These are phyloP conservation scores for Verasper variegatus DNA, from an alignment of 2,113 vertebrate species.

Conservation along the genomic window DNA sequence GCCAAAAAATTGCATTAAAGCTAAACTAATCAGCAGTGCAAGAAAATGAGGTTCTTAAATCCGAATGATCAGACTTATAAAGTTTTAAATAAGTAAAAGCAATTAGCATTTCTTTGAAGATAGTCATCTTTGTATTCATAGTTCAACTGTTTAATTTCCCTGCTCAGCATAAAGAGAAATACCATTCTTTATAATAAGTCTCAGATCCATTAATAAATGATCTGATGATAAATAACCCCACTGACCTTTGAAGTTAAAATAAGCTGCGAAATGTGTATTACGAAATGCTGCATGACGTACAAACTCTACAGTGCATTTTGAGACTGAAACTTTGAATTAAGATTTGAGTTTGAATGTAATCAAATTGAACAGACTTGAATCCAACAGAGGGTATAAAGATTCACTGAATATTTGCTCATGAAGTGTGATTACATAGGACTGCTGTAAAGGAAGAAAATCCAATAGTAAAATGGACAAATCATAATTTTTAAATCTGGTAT, in stretches of 20 bases:
- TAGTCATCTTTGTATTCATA: constrained; percentile 35
- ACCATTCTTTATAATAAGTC: constrained; percentile 30
- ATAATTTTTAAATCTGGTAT: background rate
- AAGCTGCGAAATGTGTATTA: constrained; percentile 2
- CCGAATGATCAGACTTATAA: constrained; percentile 70
- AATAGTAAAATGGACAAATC: background rate
- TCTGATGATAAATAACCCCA: constrained; percentile 38
- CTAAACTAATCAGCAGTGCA: constrained; percentile 33
- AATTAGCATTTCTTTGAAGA: constrained; percentile 73
- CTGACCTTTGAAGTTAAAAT: constrained; percentile 46
- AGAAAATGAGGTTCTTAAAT: constrained; percentile 61
- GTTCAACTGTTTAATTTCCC: constrained; percentile 43
- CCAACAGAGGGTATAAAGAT: background rate
- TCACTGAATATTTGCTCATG: constrained; percentile 4
- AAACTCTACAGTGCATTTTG: background rate
- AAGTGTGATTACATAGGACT: constrained; percentile 1
- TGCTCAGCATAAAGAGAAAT: constrained; percentile 60
- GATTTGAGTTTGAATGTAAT: constrained; percentile 12
- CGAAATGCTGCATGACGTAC: background rate
- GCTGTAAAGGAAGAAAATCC: background rate
- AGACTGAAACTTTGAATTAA: background rate
- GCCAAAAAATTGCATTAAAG: background rate
- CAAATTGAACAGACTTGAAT: constrained; percentile 13
- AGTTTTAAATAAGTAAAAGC: constrained; percentile 69
- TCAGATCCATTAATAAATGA: constrained; percentile 46